Evolutionary conservation across 2,113 vertebrate species (phyloP).

Genomic region (Colossoma macropomum): DNA sequence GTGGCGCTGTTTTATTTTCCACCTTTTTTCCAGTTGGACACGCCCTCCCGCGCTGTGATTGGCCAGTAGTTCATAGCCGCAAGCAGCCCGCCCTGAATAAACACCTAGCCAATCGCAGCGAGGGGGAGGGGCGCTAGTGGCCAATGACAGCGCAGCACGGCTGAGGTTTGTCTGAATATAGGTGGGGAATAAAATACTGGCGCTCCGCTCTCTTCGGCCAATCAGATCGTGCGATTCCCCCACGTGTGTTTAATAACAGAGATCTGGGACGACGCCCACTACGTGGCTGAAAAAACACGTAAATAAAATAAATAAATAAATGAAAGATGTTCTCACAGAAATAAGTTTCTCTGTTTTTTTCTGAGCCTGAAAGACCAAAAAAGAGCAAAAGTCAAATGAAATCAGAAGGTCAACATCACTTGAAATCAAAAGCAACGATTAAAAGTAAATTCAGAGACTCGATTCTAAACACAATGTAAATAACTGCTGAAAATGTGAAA

Average conservation of each 20-base stretch:
- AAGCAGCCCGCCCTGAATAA: neutral
- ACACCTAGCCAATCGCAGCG: neutral
- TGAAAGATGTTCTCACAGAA: neutral
- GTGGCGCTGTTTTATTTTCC: neutral
- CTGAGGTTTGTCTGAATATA: neutral
- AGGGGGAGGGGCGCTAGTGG: neutral
- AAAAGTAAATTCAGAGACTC: too few relatives aligned
- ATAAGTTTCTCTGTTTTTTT: too few relatives aligned
- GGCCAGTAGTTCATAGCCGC: neutral
- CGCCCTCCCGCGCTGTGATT: constrained; percentile 15
- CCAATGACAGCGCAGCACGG: neutral
- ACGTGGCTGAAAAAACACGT: neutral
- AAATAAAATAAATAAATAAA: neutral
- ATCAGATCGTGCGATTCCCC: constrained; percentile 64
- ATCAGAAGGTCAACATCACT: too few relatives aligned
- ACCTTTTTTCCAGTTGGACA: neutral
- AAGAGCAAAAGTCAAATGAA: too few relatives aligned
- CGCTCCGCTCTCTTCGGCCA: constrained; percentile 63
- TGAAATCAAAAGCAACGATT: too few relatives aligned
- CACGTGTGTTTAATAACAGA: constrained; percentile 31
- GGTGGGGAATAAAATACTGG: neutral
- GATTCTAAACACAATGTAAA: too few relatives aligned
- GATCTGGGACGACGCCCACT: constrained; percentile 2
- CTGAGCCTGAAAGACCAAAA: too few relatives aligned
- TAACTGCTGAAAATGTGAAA: too few relatives aligned